A percentile compares a stretch with the other conserved stretches of the same genome.
Evolutionary conservation across 2,888 invertebrate species (phyloP).

Genomic region (Polydrusus cervinus): DNA sequence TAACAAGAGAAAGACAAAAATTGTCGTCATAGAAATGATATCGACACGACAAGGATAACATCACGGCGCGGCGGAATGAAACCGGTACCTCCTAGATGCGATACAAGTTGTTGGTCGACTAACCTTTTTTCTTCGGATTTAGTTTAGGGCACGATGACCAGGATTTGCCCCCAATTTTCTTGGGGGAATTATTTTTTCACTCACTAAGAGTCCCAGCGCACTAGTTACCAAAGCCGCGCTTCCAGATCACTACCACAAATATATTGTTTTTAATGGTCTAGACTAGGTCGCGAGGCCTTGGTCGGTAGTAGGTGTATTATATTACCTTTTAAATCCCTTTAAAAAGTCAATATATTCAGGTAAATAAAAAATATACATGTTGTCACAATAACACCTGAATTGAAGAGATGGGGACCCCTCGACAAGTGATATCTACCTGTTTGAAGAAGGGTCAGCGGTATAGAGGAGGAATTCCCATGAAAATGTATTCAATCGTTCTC

Average conservation of each 20-base stretch:
- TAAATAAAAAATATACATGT: neutral
- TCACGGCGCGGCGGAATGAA: neutral
- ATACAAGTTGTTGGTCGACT: constrained; percentile 10
- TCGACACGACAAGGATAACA: no score
- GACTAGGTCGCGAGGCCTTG: no score
- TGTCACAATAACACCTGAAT: constrained; percentile 15
- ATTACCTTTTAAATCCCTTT: no score
- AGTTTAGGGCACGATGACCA: constrained; percentile 12
- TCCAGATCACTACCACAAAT: no score
- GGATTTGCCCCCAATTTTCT: neutral
- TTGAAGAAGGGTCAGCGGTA: constrained; percentile 24
- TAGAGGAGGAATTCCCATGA: constrained; percentile 38
- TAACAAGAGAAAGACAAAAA: no score
- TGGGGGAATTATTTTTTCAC: neutral
- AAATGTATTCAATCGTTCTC: constrained; percentile 37
- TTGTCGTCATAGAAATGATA: no score
- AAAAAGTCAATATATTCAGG: neutral
- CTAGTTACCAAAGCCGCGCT: no score
- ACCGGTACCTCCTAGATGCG: constrained; percentile 2
- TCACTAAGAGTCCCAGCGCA: no score
- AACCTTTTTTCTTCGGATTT: constrained; percentile 18
- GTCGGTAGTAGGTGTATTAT: no score
- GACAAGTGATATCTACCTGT: constrained; percentile 45
- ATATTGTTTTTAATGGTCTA: no score
- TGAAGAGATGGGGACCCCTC: neutral